Evolutionary conservation across 2,888 invertebrate genomes (phyloP).

Genomic region (Erebia ligea): DNA sequence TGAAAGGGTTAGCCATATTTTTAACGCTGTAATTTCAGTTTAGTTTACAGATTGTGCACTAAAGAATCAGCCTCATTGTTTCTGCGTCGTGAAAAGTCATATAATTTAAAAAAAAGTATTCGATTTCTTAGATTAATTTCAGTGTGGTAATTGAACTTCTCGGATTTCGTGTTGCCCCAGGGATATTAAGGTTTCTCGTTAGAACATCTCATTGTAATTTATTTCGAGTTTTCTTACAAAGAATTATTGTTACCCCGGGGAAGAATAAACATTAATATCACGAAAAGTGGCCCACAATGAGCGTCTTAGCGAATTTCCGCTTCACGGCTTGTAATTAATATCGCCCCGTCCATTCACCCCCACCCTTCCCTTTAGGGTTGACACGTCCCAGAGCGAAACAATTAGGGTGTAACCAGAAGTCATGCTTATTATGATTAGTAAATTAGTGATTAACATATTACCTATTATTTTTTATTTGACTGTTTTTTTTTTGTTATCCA

Average conservation of each 20-base stretch:
- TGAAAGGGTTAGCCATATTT: too few relatives aligned
- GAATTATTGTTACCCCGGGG: neutral
- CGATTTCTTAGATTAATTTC: too few relatives aligned
- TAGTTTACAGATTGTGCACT: too few relatives aligned
- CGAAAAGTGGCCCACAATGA: neutral
- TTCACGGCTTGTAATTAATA: slow-evolving; percentile 9
- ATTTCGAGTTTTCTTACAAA: neutral
- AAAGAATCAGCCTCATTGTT: too few relatives aligned
- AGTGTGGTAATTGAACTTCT: too few relatives aligned
- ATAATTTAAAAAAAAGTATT: too few relatives aligned
- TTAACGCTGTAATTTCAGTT: too few relatives aligned
- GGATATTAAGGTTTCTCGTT: too few relatives aligned
- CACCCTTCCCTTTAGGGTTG: neutral
- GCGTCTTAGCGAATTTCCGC: slow-evolving; percentile 2
- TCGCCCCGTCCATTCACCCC: neutral
- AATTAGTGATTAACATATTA: neutral
- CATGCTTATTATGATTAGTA: neutral
- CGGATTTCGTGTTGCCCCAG: too few relatives aligned
- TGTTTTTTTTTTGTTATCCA: too few relatives aligned
- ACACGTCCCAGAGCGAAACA: slow-evolving; percentile 7
- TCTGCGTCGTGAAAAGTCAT: too few relatives aligned
- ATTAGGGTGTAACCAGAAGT: neutral
- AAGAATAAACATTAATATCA: slow-evolving; percentile 1
- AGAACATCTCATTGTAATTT: neutral
- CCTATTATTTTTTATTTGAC: too few relatives aligned